A percentile compares a stretch with the other conserved stretches of the same genome.
Conservation (phyloP, 2,113 vertebrate genomes). For the Sander vitreus region DNA sequence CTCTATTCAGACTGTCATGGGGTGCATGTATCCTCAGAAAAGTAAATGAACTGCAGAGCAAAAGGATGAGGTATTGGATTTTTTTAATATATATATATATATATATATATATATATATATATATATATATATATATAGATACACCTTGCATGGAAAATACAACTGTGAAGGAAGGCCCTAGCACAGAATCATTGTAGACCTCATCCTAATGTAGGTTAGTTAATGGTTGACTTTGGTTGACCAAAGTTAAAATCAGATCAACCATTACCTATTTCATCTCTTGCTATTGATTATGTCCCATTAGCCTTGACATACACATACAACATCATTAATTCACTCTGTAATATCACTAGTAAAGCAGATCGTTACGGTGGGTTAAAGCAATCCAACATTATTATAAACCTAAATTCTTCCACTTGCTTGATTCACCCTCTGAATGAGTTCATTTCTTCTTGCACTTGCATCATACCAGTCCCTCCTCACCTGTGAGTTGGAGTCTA, state of each 20-base stretch:
- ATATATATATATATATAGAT: background rate
- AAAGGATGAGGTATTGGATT: background rate
- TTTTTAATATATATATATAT: background rate
- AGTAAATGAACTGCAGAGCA: background rate
- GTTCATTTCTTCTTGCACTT: conserved; percentile 66
- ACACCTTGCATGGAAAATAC: background rate
- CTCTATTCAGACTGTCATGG: background rate
- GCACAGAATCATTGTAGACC: conserved; percentile 21
- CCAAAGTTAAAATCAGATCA: conserved; percentile 66
- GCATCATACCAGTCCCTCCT: conserved; percentile 76
- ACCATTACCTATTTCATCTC: conserved; percentile 32
- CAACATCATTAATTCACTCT: background rate
- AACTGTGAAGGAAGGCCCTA: background rate
- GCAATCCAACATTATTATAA: background rate
- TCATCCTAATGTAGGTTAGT: conserved; percentile 51
- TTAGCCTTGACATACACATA: background rate
- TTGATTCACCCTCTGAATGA: conserved; percentile 54
- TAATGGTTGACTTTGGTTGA: conserved; percentile 73
- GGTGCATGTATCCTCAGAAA: background rate
- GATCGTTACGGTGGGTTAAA: background rate
- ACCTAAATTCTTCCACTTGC: conserved; percentile 54
- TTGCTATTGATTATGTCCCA: background rate
- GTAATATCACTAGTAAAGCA: background rate
- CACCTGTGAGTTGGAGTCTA: conserved; percentile 71
- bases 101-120: background rate